Base-by-base conservation (phyloP, 2,888 invertebrate species). In the Diachrysia chrysitis region DNA sequence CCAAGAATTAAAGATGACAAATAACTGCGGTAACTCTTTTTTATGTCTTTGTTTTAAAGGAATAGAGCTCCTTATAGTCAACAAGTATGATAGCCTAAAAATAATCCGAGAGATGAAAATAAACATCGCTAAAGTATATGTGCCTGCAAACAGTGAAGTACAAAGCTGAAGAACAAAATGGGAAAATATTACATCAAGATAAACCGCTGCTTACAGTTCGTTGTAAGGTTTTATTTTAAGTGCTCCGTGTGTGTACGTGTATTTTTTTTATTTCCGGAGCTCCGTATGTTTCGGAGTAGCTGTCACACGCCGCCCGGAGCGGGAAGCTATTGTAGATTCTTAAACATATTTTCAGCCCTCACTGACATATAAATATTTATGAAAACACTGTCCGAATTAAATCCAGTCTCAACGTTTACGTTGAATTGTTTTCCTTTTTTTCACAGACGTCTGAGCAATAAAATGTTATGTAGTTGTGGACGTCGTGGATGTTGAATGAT, bases 381-480 rank as follows among this genome's bases (percentile, higher is more conserved):
- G 89, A 88, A 87, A 87, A 84, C 83, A 78, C 83, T 84, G 85
- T 87, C 85, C 82, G 85, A 90, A 90, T 92, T 89, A 90, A 91
- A 90, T 83, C 85, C 87, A 82, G 83, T 79, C 82, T 86, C 81
- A 80, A 81, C 84, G 83, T 87, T 89, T 86, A 87, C 86, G 83
- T 85, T 80, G 83, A 85, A 86, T 86, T 85, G 84, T 88, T 84
- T 80, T 78, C 66, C 61, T 76, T 84, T 74, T 37, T 87, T 86
- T 83, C 78, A 76, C 85, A 83, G 83, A 81, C 84, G 81, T 83
- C 79, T 85, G 74, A 74, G 83, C 83, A 84, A 84, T 88, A 88
- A 87, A 86, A 82, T 78, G 77, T 85, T 81, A 79, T 81, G 80
- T 82, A 82, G 78, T 78, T 76, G 82, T 79, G 79, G 84, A 83